Base-by-base conservation (phyloP, 2,113 vertebrate species). In the Nycticorax nycticorax region DNA sequence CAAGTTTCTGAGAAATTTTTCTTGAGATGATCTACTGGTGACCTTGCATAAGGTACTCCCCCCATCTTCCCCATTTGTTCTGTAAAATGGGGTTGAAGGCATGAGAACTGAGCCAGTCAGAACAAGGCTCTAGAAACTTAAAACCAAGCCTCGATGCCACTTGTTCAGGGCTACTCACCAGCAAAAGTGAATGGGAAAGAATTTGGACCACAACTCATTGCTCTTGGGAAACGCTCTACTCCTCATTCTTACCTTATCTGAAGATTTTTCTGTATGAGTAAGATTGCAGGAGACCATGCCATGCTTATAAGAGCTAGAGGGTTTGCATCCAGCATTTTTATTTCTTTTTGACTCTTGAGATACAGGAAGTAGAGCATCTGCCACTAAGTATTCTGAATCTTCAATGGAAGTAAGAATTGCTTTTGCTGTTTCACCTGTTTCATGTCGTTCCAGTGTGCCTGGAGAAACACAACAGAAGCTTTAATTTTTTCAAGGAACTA, bases 361-460 rank as follows among this genome's bases (percentile, higher is more conserved):
- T 30, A 75, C 27, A 37, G 91, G 59, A 86, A 96, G 35, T 3
- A 45, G 41, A 68, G 88, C 41, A 55, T 96, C 98, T 57, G 96
- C 69, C 81, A 97, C 90, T n/a, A 96, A 66, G 53, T 53, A 92
- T 23, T 95, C 97, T 11, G 97, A 97, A 23, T 98, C 97, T 41
- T 98, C 98, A 86, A 96, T 92, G n/a, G 96, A 95, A 84, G 77
- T 47, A 45, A 98, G 97, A 94, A 98, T 98, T 32, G 97, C 97
- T 88, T 96, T 98, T 64, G 98, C 98, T 56, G 96, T 97, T 59
- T 98, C 98, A 85, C 98, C 98, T 1, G 96, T 98, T 88, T 98
- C 98, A 9, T 98, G 95, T 23, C 98, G 93, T 90, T 98, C 98
- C 80, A 98, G 92, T 1, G 97, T 97, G 59, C 98, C 98, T 99